These are phyloP conservation scores for Cliona cf. orientalis DNA, from an alignment of 37 sponge, comb jelly and placozoan species.

Conservation along the genomic window DNA sequence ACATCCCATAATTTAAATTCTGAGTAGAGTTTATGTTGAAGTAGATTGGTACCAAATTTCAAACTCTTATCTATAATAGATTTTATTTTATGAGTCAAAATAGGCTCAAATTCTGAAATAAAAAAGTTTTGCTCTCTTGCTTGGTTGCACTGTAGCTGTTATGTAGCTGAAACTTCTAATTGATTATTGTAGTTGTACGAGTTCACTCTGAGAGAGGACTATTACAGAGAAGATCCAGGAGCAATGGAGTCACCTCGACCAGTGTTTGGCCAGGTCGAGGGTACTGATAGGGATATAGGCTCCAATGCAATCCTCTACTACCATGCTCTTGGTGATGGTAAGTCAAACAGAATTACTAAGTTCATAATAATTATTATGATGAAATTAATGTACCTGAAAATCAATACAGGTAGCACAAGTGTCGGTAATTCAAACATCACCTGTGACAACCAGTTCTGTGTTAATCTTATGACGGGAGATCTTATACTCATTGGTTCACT, in stretches of 20 bases:
- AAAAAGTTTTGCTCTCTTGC: too few species aligned
- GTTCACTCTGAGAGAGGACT: neutral
- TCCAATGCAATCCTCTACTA: conserved; percentile 42
- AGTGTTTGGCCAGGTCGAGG: neutral
- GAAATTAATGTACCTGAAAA: neutral
- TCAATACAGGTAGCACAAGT: neutral
- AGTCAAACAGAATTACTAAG: neutral
- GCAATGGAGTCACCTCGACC: neutral
- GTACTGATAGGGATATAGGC: conserved; percentile 35
- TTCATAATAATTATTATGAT: neutral
- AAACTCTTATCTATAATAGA: too few species aligned
- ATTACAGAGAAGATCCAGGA: too few species aligned
- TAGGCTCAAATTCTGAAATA: too few species aligned
- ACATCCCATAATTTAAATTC: too few species aligned
- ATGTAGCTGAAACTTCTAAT: too few species aligned
- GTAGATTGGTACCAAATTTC: too few species aligned
- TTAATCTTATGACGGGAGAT: conserved; percentile 20
- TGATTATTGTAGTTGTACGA: conserved; percentile 15
- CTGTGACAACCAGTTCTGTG: conserved; percentile 2
- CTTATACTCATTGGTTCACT: neutral
- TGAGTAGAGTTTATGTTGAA: too few species aligned
- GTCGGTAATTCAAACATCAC: neutral
- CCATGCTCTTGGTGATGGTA: conserved; percentile 4
- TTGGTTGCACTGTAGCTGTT: too few species aligned
- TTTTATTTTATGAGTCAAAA: too few species aligned